These are phyloP conservation scores for Muscina levida DNA, from an alignment of 2,888 invertebrate species.

Conservation along the genomic window DNA sequence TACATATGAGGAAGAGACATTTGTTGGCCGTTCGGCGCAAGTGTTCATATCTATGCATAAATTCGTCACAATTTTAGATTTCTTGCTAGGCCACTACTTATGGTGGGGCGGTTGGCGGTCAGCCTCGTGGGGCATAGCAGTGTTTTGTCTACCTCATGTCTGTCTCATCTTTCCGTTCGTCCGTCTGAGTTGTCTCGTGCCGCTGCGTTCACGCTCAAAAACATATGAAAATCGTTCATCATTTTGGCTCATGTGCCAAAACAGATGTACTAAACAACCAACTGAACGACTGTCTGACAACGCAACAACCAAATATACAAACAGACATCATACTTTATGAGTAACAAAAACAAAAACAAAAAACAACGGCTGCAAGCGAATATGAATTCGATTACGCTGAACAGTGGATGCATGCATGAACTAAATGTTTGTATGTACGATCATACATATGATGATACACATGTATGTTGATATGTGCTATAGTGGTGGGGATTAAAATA, in stretches of 20 bases:
- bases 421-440: too few relatives aligned
- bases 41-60: not conserved
- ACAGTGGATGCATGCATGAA: too few relatives aligned
- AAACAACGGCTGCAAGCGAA: not conserved
- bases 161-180: too few relatives aligned
- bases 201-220: slow-evolving; percentile 54
- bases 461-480: slow-evolving; percentile 2
- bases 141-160: slow-evolving; percentile 48
- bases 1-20: too few relatives aligned
- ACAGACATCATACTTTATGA: slow-evolving; percentile 20
- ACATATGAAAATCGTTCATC: slow-evolving; percentile 5
- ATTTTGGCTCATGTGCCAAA: slow-evolving; percentile 62
- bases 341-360: too few relatives aligned
- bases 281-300: not conserved
- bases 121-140: not conserved
- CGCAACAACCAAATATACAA: too few relatives aligned
- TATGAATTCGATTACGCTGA: slow-evolving; percentile 19
- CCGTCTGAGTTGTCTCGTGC: slow-evolving; percentile 58
- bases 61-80: not conserved
- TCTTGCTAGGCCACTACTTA: too few relatives aligned
- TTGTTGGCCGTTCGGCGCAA: too few relatives aligned
- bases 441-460: slow-evolving; percentile 12
- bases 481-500: slow-evolving; percentile 40
- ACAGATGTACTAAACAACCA: slow-evolving; percentile 10
- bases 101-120: not conserved